phyloP scores from a whole-genome alignment of 2,888 invertebrate species.

The Watsonalla cultraria region DNA sequence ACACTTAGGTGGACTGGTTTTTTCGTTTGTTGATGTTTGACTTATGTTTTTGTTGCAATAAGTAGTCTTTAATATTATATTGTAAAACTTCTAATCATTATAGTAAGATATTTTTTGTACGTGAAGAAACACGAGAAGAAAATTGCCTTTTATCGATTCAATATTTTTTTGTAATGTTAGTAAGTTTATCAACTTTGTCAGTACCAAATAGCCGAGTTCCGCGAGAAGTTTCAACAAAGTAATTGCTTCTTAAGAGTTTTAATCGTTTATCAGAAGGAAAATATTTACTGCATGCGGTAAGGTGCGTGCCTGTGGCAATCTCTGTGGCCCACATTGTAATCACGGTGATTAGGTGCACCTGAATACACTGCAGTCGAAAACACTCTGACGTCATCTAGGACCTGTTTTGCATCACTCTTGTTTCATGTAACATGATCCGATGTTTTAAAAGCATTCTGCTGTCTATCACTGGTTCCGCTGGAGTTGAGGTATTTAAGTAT shows the following conservation, averaged over 20 bases:
- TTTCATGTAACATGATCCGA: neutral
- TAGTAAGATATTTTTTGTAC: no score
- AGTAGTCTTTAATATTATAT: no score
- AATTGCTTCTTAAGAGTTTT: conserved; percentile 8
- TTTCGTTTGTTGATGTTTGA: no score
- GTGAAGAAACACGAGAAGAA: no score
- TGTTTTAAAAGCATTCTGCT: neutral
- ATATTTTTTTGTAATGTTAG: no score
- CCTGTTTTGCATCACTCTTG: neutral
- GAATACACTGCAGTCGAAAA: conserved; percentile 17
- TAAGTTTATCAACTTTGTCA: no score
- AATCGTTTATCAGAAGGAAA: conserved; percentile 18
- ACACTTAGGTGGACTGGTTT: no score
- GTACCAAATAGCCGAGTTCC: no score
- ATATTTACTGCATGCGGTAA: conserved; percentile 14
- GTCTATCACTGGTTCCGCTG: neutral
- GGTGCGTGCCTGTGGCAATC: conserved; percentile 14
- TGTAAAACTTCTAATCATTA: no score
- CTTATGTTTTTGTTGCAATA: no score
- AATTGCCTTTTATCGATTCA: no score
- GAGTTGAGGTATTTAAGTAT: neutral
- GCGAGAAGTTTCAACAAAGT: no score
- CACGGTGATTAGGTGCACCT: conserved; percentile 31
- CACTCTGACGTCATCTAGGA: conserved; percentile 12
- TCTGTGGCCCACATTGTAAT: conserved; percentile 38